Evolutionary conservation across 2,888 invertebrate species (phyloP).

Genomic region (Amiota minor): DNA sequence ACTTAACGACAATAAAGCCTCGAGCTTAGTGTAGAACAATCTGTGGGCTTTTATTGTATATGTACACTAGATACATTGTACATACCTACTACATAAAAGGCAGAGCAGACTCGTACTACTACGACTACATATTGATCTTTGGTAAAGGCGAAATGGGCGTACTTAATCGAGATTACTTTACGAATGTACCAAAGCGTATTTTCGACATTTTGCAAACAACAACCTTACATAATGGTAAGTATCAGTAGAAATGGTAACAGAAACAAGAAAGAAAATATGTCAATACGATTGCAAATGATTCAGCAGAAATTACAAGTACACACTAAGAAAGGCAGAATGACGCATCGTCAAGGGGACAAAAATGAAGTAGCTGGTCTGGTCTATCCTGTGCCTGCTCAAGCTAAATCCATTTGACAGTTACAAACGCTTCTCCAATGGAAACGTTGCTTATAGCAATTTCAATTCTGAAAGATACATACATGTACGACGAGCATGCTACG

Average conservation of each 20-base stretch:
- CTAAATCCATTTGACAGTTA: conserved; percentile 12
- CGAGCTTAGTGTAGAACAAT: conserved; percentile 50
- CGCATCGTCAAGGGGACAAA: not conserved
- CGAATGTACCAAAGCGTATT: conserved; percentile 49
- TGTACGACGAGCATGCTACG: too few relatives aligned
- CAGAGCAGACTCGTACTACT: too few relatives aligned
- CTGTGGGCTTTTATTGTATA: conserved; percentile 26
- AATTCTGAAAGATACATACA: not conserved
- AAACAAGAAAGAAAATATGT: conserved; percentile 54
- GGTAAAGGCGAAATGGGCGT: conserved; percentile 5
- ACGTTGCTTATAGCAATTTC: not conserved
- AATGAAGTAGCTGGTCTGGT: not conserved
- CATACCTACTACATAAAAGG: not conserved
- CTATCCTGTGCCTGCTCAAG: not conserved
- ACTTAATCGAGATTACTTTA: conserved; percentile 29
- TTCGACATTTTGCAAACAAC: conserved; percentile 55
- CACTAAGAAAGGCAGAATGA: not conserved
- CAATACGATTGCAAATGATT: conserved; percentile 57
- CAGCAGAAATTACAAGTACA: conserved; percentile 1
- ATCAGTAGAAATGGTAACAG: not conserved
- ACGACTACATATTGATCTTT: not conserved
- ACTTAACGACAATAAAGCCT: conserved; percentile 61
- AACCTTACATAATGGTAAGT: not conserved
- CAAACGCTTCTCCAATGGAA: not conserved
- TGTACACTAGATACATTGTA: not conserved